These are phyloP conservation scores for Florisuga fusca DNA, from an alignment of 2,797 vertebrate genomes.

Conservation along the genomic window DNA sequence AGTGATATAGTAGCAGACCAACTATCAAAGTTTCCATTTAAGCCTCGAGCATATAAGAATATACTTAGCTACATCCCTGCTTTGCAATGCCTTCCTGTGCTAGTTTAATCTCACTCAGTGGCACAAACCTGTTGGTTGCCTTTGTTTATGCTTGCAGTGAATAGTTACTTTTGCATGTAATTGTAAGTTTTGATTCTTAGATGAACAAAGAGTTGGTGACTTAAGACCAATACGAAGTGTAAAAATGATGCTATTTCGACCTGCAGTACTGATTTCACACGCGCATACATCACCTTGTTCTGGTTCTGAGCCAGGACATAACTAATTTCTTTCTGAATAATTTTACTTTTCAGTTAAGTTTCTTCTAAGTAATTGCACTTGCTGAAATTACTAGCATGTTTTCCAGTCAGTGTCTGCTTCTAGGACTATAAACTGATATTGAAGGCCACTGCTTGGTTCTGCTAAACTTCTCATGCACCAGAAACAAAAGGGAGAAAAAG, in stretches of 20 bases:
- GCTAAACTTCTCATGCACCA: no score
- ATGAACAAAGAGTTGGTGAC: background rate
- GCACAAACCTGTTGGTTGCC: background rate
- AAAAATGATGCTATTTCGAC: background rate
- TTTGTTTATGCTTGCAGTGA: background rate
- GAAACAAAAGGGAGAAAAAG: no score
- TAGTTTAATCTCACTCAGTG: background rate
- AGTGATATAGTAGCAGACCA: background rate
- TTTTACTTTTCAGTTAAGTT: no score
- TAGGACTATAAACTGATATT: no score
- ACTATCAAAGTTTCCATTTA: background rate
- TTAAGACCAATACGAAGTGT: background rate
- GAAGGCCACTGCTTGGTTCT: no score
- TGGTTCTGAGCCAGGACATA: no score
- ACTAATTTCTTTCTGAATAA: no score
- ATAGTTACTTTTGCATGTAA: background rate
- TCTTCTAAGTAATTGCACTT: no score
- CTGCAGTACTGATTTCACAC: background rate
- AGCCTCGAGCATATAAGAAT: background rate
- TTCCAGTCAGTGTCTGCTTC: no score
- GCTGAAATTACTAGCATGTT: no score
- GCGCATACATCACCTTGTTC: background rate
- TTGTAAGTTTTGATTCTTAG: background rate
- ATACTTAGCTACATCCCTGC: background rate
- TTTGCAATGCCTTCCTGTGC: background rate